Evolutionary conservation across 2,888 invertebrate genomes (phyloP).

Genomic region (Nomada fucata): DNA sequence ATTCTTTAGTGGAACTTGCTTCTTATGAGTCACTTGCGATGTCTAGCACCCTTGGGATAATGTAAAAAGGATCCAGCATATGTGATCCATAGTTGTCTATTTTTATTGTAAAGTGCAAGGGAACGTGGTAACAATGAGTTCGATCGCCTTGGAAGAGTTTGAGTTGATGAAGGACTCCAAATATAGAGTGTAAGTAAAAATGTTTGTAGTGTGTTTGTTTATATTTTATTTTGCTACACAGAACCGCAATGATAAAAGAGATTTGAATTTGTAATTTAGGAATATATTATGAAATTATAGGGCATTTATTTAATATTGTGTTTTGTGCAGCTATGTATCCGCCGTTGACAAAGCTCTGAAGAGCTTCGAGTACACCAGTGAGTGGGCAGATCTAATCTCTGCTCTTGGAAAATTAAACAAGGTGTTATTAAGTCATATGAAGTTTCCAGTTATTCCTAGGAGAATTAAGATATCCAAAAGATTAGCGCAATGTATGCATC

Average conservation of each 20-base stretch:
- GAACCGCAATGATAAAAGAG: not conserved
- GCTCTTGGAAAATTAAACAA: constrained; percentile 95
- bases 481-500: constrained; percentile 97
- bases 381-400: constrained; percentile 97
- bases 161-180: constrained; percentile 93
- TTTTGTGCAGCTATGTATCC: constrained; percentile 86
- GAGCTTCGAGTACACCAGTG: constrained; percentile 96
- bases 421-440: constrained; percentile 91
- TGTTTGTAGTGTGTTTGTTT: not conserved
- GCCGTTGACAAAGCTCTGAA: constrained; percentile 95
- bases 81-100: constrained; percentile 32
- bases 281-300: too few species aligned
- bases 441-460: constrained; percentile 94
- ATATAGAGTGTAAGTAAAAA: constrained; percentile 88
- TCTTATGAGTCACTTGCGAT: constrained; percentile 48
- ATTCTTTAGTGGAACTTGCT: not conserved
- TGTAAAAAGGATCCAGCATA: constrained; percentile 43
- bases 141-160: constrained; percentile 90
- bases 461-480: constrained; percentile 95
- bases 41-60: constrained; percentile 41
- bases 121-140: constrained; percentile 82
- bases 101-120: constrained; percentile 41
- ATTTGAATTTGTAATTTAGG: not conserved
- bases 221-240: not conserved
- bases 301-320: not conserved